Evolutionary conservation across 2,113 vertebrate species (phyloP).

Genomic region (Ellobius talpinus): DNA sequence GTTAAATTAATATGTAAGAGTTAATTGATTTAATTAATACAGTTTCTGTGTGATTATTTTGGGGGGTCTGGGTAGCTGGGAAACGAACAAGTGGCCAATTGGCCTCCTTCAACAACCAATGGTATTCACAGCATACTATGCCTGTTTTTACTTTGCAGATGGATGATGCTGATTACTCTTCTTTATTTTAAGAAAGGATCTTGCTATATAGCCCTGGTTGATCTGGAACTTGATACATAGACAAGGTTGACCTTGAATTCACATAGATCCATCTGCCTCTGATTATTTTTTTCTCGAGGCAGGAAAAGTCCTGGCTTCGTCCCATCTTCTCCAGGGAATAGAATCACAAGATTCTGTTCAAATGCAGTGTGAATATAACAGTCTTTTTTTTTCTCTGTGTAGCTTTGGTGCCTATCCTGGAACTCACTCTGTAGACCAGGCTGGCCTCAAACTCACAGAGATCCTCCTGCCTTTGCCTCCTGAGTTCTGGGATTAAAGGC

Average conservation of each 20-base stretch:
- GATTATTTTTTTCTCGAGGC: background rate
- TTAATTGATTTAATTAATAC: too few species aligned
- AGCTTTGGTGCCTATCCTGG: too few species aligned
- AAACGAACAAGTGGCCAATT: too few species aligned
- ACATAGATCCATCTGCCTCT: background rate
- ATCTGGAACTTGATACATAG: background rate
- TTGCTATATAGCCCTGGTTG: background rate
- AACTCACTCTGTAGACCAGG: too few species aligned
- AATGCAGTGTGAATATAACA: background rate
- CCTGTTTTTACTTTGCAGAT: background rate
- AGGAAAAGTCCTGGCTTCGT: background rate
- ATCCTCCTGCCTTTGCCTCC: too few species aligned
- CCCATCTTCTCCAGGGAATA: background rate
- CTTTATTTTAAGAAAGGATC: background rate
- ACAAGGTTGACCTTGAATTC: background rate
- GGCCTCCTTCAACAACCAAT: too few species aligned
- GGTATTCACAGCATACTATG: too few species aligned
- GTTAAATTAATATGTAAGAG: too few species aligned
- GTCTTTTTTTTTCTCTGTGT: background rate
- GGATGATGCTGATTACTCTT: background rate
- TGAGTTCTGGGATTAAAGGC: too few species aligned
- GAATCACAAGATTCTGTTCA: constrained; percentile 12
- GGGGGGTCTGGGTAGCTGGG: too few species aligned
- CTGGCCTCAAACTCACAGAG: too few species aligned
- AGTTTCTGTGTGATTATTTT: too few species aligned